Evolutionary conservation across 2,113 vertebrate species (phyloP), one percentile per base, ranked within the genome.

Genomic region (Gnathonemus longibarbis): DNA sequence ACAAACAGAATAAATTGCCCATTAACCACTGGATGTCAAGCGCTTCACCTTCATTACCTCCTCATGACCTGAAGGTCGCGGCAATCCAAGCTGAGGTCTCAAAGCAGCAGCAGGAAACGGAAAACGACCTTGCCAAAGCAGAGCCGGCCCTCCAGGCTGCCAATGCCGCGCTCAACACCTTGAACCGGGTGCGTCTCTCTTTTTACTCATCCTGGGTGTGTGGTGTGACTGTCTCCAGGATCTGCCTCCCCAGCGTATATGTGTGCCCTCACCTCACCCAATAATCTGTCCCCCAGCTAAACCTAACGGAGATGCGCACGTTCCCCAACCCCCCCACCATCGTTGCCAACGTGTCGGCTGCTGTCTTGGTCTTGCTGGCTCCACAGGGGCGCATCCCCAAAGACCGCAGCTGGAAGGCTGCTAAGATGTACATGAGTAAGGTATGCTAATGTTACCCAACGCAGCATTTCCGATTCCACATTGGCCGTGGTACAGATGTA

Each of bases 401-500:
- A 94, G 95, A 97, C 89, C 92, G 95, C 89, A 96, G 91, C 91
- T 96, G 95, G 95, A 97, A 97, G 93, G 95, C 94, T 5, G 92
- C 93, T 93, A 96, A 96, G 93, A 93, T 94, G 90, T 90, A 96
- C 88, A 94, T 95, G 94, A 95, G 95, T 92, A 96, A 96, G 92
- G 93, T 95, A 91, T 93, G 87, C 35, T 89, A 87, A 89, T 89
- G 89, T 90, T 35, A 86, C 3, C 17, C 45, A 31, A 8, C 3
- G 8, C n/a, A 31, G 0, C 7, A 0, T 27, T 70, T 87, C 53
- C 46, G 2, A 8, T 35, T 58, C n/a, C 27, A n/a, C 3, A 31
- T 5, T 35, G 62, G 27, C 39, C 39, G 3, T 3, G 17, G 39
- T 80, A 39, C 31, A 17, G 3, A 39, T 35, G 70, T 39, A 5